Base-by-base conservation (phyloP, 2,113 vertebrate species). In the Zosterops borbonicus region DNA sequence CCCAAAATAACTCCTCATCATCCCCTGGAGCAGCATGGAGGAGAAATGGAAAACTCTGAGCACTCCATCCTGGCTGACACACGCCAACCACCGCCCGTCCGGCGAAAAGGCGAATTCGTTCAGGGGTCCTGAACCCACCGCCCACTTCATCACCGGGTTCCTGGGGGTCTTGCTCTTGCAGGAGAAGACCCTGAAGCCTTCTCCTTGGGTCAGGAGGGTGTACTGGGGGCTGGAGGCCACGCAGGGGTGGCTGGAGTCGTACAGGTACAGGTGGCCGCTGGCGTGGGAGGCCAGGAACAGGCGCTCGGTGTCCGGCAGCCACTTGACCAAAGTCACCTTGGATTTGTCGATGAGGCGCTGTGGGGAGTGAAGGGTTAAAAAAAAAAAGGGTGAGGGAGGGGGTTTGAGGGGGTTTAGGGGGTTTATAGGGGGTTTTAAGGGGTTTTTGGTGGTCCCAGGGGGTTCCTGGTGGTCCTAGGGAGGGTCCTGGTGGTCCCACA, bases 1-100 rank as follows among this genome's bases (percentile, higher is more conserved):
- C 22, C 99, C 99, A 1, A 99, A 99, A 68, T 99, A 99, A 82
- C 99, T 99, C 97, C 98, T 98, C 99, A 99, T 99, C 87, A 99
- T 98, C 0, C 99, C 99, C 25, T 98, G 98, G 12, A 99, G 98
- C 89, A 99, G 98, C 99, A 99, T 99, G 49, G 99, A 99, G 90
- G 99, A 98, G 33, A 99, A 99, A 76, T 99, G 99, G 97, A 99
- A 99, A 67, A 99, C 98, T 0, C 99, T 97, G 35, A 99, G 96
- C 81, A 98, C 98, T 49, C 99, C 99, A 2, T 99, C 99, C 94
- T 99, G 99, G 77, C 99, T 99, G 27, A 99, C 99, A 4, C 99
- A 99, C 6, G 99, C 99, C 93, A 99, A 94, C n/a, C 98, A 98
- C 20, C 98, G 98, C 4, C 99, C 99, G 1, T 99, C 99, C 0